A percentile compares a stretch with the other conserved stretches of the same genome.
These are phyloP conservation scores for Saxidomus purpurata DNA, from an alignment of 1,140 invertebrate genomes.

Conservation along the genomic window DNA sequence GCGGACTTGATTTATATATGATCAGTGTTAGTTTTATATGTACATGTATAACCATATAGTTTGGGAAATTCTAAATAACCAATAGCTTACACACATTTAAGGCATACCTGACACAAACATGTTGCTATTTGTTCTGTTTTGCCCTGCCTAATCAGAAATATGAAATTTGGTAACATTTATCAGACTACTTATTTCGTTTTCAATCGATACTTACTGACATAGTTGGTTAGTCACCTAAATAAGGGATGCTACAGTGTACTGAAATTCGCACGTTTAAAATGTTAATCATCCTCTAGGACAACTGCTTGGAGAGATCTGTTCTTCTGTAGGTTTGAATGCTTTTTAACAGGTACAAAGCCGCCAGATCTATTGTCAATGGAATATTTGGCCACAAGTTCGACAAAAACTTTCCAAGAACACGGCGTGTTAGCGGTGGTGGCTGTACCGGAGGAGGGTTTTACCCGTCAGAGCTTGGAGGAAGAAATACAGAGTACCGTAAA, in stretches of 20 bases:
- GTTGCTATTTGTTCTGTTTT: too few relatives aligned
- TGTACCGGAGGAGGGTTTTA: conserved; percentile 68
- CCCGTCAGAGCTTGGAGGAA: conserved; percentile 44
- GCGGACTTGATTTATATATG: too few relatives aligned
- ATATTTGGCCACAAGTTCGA: conserved; percentile 72
- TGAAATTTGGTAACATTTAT: too few relatives aligned
- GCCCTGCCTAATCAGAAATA: too few relatives aligned
- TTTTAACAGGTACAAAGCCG: conserved; percentile 61
- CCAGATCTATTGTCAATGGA: conserved; percentile 57
- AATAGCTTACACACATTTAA: too few relatives aligned
- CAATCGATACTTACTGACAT: too few relatives aligned
- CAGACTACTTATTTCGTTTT: too few relatives aligned
- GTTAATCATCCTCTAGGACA: neutral
- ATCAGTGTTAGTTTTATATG: too few relatives aligned
- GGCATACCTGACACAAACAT: too few relatives aligned
- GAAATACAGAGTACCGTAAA: conserved; percentile 46
- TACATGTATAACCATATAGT: too few relatives aligned
- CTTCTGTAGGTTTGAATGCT: neutral
- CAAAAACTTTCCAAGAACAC: conserved; percentile 63
- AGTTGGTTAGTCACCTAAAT: too few relatives aligned
- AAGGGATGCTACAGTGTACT: neutral
- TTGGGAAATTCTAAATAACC: too few relatives aligned
- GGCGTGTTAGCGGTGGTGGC: conserved; percentile 33
- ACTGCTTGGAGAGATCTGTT: neutral
- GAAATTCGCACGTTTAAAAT: neutral